phyloP scores from a whole-genome alignment of 2,797 vertebrate genomes.

The Coccyzus lansbergi region DNA sequence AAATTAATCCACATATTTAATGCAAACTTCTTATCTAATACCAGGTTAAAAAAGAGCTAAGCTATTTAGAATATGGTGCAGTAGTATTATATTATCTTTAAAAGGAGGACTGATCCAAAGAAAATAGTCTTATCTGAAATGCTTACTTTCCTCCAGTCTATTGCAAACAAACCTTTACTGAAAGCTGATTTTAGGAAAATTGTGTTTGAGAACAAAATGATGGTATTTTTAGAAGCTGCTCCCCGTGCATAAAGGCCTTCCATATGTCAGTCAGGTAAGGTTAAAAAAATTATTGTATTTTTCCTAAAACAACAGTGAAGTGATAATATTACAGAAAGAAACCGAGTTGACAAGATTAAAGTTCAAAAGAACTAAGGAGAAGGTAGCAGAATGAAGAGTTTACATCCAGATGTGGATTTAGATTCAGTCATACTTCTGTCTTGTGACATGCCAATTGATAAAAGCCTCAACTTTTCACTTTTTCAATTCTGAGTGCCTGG shows the following conservation, averaged over 20 bases:
- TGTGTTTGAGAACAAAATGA: background rate
- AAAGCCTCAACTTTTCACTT: background rate
- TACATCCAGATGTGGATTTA: background rate
- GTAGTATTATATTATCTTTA: background rate
- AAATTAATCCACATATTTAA: background rate
- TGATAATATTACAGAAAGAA: background rate
- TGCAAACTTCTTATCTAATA: background rate
- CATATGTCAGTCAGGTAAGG: background rate
- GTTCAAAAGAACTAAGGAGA: background rate
- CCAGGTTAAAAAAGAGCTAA: background rate
- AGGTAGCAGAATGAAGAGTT: background rate
- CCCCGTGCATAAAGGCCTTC: background rate
- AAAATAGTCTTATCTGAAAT: background rate
- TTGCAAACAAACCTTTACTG: background rate
- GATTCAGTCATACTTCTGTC: background rate
- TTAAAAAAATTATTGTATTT: background rate
- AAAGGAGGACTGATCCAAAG: background rate
- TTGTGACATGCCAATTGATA: background rate
- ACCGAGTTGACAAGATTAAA: background rate
- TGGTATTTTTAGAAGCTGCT: background rate
- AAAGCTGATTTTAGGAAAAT: background rate
- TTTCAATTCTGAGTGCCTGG: background rate
- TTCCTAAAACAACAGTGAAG: background rate
- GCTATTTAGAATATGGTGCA: background rate
- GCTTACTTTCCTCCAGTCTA: background rate